Evolutionary conservation across 2,888 invertebrate species (phyloP), one percentile per base, ranked within the genome.

Genomic region (Cancer borealis): DNA sequence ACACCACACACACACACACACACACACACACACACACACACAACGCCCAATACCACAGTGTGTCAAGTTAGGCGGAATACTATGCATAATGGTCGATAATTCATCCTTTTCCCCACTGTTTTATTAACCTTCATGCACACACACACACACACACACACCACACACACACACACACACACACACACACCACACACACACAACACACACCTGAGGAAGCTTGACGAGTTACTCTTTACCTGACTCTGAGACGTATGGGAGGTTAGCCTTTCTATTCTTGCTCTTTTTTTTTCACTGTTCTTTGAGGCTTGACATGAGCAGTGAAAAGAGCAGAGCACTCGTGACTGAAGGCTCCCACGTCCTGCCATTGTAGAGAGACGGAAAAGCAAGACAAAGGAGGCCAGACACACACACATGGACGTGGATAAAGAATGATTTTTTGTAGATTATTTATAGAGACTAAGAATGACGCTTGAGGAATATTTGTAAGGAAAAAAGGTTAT

Each of bases 1-100:
- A 92, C 73, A 73, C 73, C 66, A 88, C 60, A 93, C 60, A 93
- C 88, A 88, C 54, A 88, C 45, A 93, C 88, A 93, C 66, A 93
- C 47, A 93, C 45, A 88, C 66, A 93, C 66, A 88, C 39, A 93
- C 26, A 90, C 47, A 73, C 46, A 93, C 73, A 90, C 73, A 93
- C 26, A 90, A n/a, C n/a, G n/a, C n/a, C n/a, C 73, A 89, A 46
- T 89, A 66, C 21, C n/a, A n/a, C 66, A 66, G n/a, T 66, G 66
- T 66, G 66, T 66, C 66, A 21, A 92, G 49, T 49, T 54, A 49
- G 84, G 84, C 3, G 30, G 45, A 84, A 2, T 26, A 39, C 10
- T 30, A 79, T 45, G 84, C 92, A 84, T 66, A 84, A 4, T 5
- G 26, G 5, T 79, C 3, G 26, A 5, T 30, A 3, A 1, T 26